phyloP scores from a whole-genome alignment of 2,113 vertebrate species.

The Passer domesticus region DNA sequence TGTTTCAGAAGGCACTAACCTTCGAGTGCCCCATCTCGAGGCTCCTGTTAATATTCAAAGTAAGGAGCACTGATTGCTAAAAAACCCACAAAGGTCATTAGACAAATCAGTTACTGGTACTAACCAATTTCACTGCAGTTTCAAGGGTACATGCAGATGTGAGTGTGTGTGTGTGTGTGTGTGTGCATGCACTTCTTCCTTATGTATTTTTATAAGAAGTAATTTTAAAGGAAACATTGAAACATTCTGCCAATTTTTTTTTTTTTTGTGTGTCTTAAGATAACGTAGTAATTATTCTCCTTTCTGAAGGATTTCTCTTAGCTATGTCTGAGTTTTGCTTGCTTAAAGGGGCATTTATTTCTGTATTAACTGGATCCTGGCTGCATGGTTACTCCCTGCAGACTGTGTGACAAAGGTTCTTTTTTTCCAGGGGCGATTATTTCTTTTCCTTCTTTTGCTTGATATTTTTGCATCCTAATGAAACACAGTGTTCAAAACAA shows the following conservation, averaged over 20 bases:
- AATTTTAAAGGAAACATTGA: background rate
- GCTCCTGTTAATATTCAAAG: background rate
- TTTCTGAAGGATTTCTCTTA: background rate
- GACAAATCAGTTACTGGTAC: background rate
- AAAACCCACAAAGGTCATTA: background rate
- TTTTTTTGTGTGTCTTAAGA: background rate
- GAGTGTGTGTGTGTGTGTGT: too few species aligned
- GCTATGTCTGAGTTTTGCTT: background rate
- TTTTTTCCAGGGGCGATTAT: background rate
- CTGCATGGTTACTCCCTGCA: background rate
- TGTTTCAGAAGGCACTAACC: background rate
- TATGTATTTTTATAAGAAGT: background rate
- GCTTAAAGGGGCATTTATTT: background rate
- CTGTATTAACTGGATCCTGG: background rate
- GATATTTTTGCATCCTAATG: background rate
- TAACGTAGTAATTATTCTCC: background rate
- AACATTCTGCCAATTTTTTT: background rate
- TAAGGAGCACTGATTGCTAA: background rate
- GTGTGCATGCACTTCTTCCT: fast-evolving
- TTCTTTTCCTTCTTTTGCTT: background rate
- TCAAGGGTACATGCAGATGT: background rate
- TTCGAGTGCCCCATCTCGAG: fast-evolving
- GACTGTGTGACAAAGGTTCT: background rate
- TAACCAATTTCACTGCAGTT: background rate
- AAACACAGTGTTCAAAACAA: conserved; percentile 11